A percentile compares a stretch with the other conserved stretches of the same genome.
These are phyloP conservation scores for Clanis bilineata DNA, from an alignment of 2,888 invertebrate genomes.

Conservation along the genomic window DNA sequence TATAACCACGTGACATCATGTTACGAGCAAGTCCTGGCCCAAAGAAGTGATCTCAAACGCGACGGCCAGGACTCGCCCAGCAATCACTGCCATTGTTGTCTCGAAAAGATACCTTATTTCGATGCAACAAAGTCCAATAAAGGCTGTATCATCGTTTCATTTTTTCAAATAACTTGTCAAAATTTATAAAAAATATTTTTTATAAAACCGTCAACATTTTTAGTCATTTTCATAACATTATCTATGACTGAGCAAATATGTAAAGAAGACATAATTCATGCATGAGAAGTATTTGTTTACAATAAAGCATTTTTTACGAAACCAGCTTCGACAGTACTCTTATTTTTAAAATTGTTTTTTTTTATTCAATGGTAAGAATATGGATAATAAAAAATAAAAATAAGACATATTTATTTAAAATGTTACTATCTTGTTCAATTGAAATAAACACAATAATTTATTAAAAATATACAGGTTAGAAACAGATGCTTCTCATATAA, in stretches of 20 bases:
- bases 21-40: constrained; percentile 46
- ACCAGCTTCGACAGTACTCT: background rate
- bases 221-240: constrained; percentile 13
- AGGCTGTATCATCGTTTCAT: constrained; percentile 13
- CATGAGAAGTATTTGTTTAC: constrained; percentile 2
- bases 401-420: too few relatives aligned
- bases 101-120: constrained; percentile 6
- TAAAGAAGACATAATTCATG: constrained; percentile 2
- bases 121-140: constrained; percentile 3
- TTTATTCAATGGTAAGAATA: too few relatives aligned
- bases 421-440: background rate
- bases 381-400: background rate
- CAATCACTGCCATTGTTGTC: constrained; percentile 56
- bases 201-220: background rate
- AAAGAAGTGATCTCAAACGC: constrained; percentile 74
- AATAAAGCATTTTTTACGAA: background rate
- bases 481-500: constrained; percentile 9
- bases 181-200: background rate
- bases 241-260: constrained; percentile 14
- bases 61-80: constrained; percentile 44
- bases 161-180: background rate
- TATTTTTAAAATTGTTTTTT: too few relatives aligned
- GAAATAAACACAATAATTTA: background rate
- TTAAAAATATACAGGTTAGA: background rate
- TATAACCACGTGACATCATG: constrained; percentile 34